Conservation (phyloP, 53 echinoderm and acorn worm species). For the Echinarachnius parma region DNA sequence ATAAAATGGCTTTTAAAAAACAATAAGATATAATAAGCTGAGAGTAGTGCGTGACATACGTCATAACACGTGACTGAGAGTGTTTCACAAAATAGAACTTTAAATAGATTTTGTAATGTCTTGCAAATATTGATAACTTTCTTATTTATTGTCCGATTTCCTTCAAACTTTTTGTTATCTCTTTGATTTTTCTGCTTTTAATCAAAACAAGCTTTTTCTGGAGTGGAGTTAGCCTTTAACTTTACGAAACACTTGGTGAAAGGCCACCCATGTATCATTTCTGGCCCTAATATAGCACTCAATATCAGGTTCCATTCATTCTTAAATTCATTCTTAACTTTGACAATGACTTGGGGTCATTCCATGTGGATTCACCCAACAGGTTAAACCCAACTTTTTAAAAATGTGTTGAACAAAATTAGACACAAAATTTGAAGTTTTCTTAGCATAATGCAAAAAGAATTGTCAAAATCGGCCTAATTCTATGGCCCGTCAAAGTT, state of each 20-base stretch:
- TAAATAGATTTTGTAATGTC: slow-evolving; percentile 3
- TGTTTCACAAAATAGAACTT: slow-evolving; percentile 3
- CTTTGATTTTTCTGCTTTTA: slow-evolving; percentile 4
- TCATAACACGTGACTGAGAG: slow-evolving; percentile 4
- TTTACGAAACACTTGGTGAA: slow-evolving; percentile 4
- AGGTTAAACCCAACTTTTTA: slow-evolving; percentile 1
- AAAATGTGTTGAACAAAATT: slow-evolving; percentile 3
- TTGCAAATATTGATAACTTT: slow-evolving; percentile 1
- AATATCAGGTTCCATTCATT: slow-evolving; percentile 4
- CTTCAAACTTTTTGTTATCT: too few species aligned
- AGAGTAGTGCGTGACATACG: neutral
- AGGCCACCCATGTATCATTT: slow-evolving; percentile 4
- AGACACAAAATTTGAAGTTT: slow-evolving; percentile 3
- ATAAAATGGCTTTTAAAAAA: slow-evolving; percentile 3
- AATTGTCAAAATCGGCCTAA: slow-evolving; percentile 4
- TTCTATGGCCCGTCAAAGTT: slow-evolving; percentile 4
- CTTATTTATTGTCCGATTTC: slow-evolving; percentile 4
- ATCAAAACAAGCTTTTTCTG: slow-evolving; percentile 4
- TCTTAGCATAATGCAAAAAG: slow-evolving; percentile 4
- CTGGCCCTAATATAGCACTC: slow-evolving; percentile 4
- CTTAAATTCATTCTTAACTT: slow-evolving; percentile 3
- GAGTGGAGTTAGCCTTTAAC: slow-evolving; percentile 4
- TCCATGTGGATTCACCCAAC: slow-evolving; percentile 4
- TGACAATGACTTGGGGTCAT: slow-evolving; percentile 4
- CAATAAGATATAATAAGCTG: slow-evolving; percentile 3